Evolutionary conservation across 2,888 invertebrate genomes (phyloP).

Genomic region (Ennomos erosarius): DNA sequence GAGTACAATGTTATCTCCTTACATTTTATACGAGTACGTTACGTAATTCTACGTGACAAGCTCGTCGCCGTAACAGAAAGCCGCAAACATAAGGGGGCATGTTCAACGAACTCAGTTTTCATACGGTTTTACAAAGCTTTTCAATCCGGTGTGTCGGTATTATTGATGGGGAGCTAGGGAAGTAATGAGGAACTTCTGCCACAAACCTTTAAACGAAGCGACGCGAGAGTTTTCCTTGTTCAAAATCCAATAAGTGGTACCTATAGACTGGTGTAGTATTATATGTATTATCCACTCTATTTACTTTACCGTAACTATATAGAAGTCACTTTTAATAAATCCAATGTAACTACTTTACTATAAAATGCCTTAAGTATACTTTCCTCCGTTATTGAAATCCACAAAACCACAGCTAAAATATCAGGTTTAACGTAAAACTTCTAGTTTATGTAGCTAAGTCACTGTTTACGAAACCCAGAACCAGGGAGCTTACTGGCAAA

Average conservation of each 20-base stretch:
- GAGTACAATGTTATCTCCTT: constrained; percentile 35
- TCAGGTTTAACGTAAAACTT: constrained; percentile 9
- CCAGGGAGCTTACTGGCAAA: constrained; percentile 9
- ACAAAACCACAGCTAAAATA: constrained; percentile 1
- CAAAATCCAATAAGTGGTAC: not conserved
- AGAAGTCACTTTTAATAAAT: too few species aligned
- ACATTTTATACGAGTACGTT: constrained; percentile 37
- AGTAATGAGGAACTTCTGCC: constrained; percentile 11
- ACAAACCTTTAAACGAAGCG: not conserved
- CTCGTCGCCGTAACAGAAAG: constrained; percentile 48
- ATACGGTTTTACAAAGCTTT: constrained; percentile 34
- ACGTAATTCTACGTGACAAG: constrained; percentile 53
- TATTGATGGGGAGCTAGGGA: constrained; percentile 20
- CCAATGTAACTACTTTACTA: too few species aligned
- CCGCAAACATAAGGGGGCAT: constrained; percentile 50
- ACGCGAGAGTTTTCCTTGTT: not conserved
- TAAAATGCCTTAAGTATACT: too few species aligned
- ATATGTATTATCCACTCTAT: not conserved
- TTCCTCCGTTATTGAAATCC: not conserved
- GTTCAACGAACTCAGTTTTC: constrained; percentile 33
- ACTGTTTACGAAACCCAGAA: constrained; percentile 8
- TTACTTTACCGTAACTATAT: too few species aligned
- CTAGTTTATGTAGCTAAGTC: constrained; percentile 10
- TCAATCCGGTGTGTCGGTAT: constrained; percentile 33
- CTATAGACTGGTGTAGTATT: too few species aligned